Conservation (phyloP, 2,888 invertebrate genomes). For the Pachymerium ferrugineum region DNA sequence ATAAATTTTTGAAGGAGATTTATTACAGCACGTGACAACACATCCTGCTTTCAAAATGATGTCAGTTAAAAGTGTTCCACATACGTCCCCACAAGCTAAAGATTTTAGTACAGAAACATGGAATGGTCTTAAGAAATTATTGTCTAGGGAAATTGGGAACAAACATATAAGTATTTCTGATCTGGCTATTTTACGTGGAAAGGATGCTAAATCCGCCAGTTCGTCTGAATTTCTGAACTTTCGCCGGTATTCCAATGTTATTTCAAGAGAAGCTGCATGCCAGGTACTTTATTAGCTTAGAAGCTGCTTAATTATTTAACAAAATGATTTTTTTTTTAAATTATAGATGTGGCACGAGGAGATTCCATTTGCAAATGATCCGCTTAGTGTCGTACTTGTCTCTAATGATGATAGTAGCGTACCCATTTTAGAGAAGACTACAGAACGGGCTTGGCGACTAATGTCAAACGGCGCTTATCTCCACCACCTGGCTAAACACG, state of each 20-base stretch:
- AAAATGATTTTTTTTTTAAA: background rate
- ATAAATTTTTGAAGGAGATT: background rate
- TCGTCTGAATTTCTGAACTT: background rate
- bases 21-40: background rate
- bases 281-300: background rate
- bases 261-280: background rate
- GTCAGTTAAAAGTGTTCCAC: background rate
- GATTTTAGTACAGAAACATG: background rate
- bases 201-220: background rate
- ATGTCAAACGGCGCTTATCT: background rate
- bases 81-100: background rate
- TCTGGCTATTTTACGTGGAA: background rate
- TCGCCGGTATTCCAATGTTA: background rate
- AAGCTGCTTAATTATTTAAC: background rate
- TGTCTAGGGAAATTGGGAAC: background rate
- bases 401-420: background rate
- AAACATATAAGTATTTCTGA: background rate
- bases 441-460: background rate
- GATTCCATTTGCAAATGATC: background rate
- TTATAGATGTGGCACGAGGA: background rate
- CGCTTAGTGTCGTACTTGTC: background rate
- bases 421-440: background rate
- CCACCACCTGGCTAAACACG: slow-evolving; percentile 20
- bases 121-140: background rate
- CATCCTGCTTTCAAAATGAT: slow-evolving; percentile 27